Percentiles rank a stretch among this genome's conserved stretches.
Conservation (phyloP, 1,140 invertebrate genomes). For the Augochlora pura region DNA sequence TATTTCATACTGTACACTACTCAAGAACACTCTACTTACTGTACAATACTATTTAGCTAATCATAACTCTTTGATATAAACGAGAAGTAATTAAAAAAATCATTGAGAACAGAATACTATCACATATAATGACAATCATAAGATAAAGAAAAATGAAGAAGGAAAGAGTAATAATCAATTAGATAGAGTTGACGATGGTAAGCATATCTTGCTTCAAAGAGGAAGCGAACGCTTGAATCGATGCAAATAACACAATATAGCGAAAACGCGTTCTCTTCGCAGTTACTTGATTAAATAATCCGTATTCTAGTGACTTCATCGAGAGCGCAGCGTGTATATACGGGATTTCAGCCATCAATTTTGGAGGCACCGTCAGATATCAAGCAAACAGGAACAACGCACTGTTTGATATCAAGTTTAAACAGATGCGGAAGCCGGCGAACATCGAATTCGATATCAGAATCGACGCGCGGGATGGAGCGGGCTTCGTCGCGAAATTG, state of each 20-base stretch:
- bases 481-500: constrained; percentile 35
- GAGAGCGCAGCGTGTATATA: neutral
- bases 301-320: neutral
- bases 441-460: neutral
- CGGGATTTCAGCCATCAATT: neutral
- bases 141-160: too few relatives aligned
- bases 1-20: too few relatives aligned
- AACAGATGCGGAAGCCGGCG: constrained; percentile 25
- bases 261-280: neutral
- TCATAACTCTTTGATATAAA: too few relatives aligned
- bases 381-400: neutral
- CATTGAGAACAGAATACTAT: too few relatives aligned
- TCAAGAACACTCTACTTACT: too few relatives aligned
- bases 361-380: neutral
- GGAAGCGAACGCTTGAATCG: too few relatives aligned
- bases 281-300: neutral
- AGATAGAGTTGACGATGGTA: too few relatives aligned
- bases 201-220: too few relatives aligned
- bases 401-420: constrained; percentile 18
- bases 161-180: too few relatives aligned
- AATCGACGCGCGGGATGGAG: neutral
- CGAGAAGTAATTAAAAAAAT: too few relatives aligned
- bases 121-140: too few relatives aligned
- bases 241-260: neutral
- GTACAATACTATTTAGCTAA: too few relatives aligned